phyloP scores from a whole-genome alignment of 2,888 invertebrate genomes.

The Pharmacophagus antenor region DNA sequence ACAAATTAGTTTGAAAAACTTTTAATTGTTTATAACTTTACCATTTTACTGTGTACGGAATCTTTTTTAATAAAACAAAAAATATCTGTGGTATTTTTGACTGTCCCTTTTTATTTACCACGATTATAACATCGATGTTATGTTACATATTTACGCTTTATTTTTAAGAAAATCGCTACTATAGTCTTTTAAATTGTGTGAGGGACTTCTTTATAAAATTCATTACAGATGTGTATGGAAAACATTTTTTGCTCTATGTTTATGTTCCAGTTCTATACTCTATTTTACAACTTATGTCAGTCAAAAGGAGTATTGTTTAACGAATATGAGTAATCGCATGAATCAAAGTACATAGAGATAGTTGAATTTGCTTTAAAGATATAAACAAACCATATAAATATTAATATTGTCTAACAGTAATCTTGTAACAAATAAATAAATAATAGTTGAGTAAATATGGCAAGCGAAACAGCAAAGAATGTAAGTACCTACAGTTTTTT shows the following conservation, averaged over 20 bases:
- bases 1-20: background rate
- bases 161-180: too few relatives aligned
- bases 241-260: too few relatives aligned
- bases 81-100: too few relatives aligned
- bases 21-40: too few relatives aligned
- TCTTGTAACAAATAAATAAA: slow-evolving; percentile 6
- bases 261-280: background rate
- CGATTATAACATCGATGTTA: too few relatives aligned
- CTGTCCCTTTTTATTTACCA: too few relatives aligned
- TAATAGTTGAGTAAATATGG: slow-evolving; percentile 61
- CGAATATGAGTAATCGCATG: background rate
- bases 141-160: too few relatives aligned
- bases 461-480: slow-evolving; percentile 81
- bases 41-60: too few relatives aligned
- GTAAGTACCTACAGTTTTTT: slow-evolving; percentile 62
- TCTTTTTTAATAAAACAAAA: too few relatives aligned
- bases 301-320: slow-evolving; percentile 4
- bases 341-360: slow-evolving; percentile 3
- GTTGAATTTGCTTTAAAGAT: slow-evolving; percentile 6
- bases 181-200: too few relatives aligned
- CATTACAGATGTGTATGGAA: too few relatives aligned
- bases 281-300: slow-evolving; percentile 8
- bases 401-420: background rate
- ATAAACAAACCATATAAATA: slow-evolving; percentile 4
- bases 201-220: too few relatives aligned